Base-by-base conservation (phyloP, 2,113 vertebrate species). In the Merops nubicus region DNA sequence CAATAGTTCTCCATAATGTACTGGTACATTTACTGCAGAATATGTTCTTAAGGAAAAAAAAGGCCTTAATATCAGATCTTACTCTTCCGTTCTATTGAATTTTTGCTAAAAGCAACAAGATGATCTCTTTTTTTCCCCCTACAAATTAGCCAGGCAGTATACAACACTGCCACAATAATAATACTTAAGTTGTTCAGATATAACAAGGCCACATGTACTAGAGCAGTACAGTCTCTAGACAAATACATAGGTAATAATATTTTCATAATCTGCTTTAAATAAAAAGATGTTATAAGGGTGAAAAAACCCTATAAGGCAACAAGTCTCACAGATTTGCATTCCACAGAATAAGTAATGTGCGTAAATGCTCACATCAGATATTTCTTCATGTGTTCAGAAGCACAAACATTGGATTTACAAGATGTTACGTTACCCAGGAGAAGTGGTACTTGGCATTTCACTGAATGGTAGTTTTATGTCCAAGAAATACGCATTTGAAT, bases 351-450 rank as follows among this genome's bases (percentile, higher is more conserved):
- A 47, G 11, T 15, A 65, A 72, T 22, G 60, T 33, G 13, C 33
- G 29, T 74, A 74, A 91, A 93, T 10, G 26, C 67, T 74, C 50
- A 59, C 29, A 82, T 53, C 26, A 88, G 54, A 2, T 59, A 83
- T 70, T 77, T 94, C 54, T 77, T 93, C 81, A 56, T n/a, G 42
- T 82, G 20, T 56, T 95, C 72, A 75, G 51, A 8, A 86, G 56
- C 83, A 96, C 85, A 96, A 94, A 95, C 91, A 94, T 25, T 88
- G 75, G 62, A 95, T 97, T 96, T 95, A 88, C 57, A 90, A 90
- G 75, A 77, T 65, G 48, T 60, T 92, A 88, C n/a, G 88, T 84
- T 84, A 90, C 73, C 67, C 51, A 34, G 72, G 33, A 95, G 38
- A 95, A 96, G 68, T 64, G 42, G 68, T 74, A 85, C 85, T 95